Base-by-base conservation (phyloP, 1,140 invertebrate species). In the Bombus soroeensis region DNA sequence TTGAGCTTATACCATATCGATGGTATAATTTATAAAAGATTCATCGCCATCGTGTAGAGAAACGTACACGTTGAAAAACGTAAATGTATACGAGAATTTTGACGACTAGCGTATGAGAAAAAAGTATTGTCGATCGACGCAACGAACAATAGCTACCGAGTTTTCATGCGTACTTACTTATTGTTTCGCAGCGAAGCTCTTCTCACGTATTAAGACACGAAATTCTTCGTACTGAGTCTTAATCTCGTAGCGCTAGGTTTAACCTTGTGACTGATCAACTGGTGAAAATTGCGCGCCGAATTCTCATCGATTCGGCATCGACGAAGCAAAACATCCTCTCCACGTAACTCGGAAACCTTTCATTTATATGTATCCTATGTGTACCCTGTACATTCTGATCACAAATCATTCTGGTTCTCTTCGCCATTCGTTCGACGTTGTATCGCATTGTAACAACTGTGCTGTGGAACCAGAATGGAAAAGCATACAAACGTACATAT, bases 211-310 rank as follows among this genome's bases (percentile, higher is more conserved):
- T 25, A 57, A 39, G 72, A 66, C 28, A 75, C 81, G 81, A 39
- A 41, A 62, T 62, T 62, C 70, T 32, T 77, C 34, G 59, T 77
- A 53, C 64, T 13, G 22, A 72, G 9, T 62, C 39, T 62, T 62
- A 80, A 53, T 85, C 57, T 78, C 22, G 62, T 80, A 85, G 83
- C 25, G 57, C 25, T 85, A 85, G 41, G 83, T 85, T 80, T 80
- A 85, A 85, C 78, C 68, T 43, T 85, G 83, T 85, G 83, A 85
- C 83, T 85, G 83, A 85, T 80, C 68, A 80, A 71, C 34, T 28
- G 76, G 41, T 62, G 83, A 80, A 41, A 39, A n/a, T 57, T n/a
- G 39, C 34, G 15, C 66, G 57, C 57, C 77, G 75, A 84, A 71
- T 71, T 70, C 37, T 37, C 13, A 25, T 32, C n/a, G n/a, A 22